Evolutionary conservation across 2,888 invertebrate genomes (phyloP).

Genomic region (Tiliacea citrago): DNA sequence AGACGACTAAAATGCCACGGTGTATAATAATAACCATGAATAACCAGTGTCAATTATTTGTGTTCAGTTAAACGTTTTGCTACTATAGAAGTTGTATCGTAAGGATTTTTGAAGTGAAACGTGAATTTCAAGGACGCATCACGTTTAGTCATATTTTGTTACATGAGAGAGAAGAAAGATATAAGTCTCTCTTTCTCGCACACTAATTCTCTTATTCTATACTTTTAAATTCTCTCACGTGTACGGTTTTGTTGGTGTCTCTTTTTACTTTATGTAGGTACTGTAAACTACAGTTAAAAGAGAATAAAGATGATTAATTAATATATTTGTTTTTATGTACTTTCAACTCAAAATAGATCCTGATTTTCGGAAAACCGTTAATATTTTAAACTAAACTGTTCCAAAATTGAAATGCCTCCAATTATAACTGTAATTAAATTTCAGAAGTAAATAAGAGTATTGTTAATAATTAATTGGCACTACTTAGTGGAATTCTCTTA

Average conservation of each 20-base stretch:
- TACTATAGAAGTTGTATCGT: no score
- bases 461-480: constrained; percentile 56
- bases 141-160: no score
- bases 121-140: no score
- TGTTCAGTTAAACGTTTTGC: background rate
- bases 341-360: constrained; percentile 4
- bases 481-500: constrained; percentile 40
- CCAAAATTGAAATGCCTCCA: constrained; percentile 26
- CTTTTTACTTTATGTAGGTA: no score
- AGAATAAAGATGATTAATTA: background rate
- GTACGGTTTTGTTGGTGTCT: no score
- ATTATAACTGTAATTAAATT: constrained; percentile 54
- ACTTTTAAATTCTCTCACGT: no score
- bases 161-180: no score
- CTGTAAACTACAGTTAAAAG: background rate
- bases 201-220: no score
- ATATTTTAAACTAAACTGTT: constrained; percentile 16
- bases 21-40: background rate
- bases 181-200: no score
- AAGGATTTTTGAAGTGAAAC: no score
- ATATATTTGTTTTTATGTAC: background rate
- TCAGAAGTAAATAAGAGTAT: constrained; percentile 47
- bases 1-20: no score
- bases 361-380: background rate
- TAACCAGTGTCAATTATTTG: background rate